phyloP scores from a whole-genome alignment of 2,888 invertebrate genomes.

The Colletes collaris region DNA sequence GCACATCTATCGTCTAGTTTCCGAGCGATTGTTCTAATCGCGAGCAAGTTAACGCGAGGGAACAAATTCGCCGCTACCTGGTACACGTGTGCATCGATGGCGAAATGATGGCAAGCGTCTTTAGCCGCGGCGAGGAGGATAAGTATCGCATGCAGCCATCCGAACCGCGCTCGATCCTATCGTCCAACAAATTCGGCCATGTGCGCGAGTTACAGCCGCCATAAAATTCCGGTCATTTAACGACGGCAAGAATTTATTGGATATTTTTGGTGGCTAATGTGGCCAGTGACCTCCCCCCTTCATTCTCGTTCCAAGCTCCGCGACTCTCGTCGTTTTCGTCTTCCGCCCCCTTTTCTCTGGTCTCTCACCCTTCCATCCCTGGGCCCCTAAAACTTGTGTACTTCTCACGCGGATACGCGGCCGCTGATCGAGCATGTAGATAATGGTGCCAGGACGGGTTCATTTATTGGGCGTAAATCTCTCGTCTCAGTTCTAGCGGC shows the following conservation, averaged over 20 bases:
- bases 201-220: conserved; percentile 69
- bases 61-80: conserved; percentile 11
- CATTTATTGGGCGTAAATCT: conserved; percentile 78
- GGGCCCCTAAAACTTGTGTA: conserved; percentile 10
- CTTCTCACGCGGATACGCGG: conserved; percentile 52
- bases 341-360: not conserved
- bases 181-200: conserved; percentile 72
- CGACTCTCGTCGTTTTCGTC: not conserved
- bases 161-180: conserved; percentile 56
- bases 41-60: conserved; percentile 3
- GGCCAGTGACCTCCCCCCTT: conserved; percentile 70
- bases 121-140: not conserved
- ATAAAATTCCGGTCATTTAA: conserved; percentile 75
- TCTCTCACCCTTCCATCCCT: conserved; percentile 23
- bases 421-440: conserved; percentile 70
- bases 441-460: conserved; percentile 70
- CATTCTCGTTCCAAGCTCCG: no score
- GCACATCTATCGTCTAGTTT: not conserved
- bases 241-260: conserved; percentile 78
- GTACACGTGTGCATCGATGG: conserved; percentile 13
- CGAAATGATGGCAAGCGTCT: conserved; percentile 20
- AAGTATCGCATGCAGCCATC: conserved; percentile 46
- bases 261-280: conserved; percentile 73
- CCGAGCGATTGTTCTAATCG: not conserved
- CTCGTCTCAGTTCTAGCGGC: conserved; percentile 42